phyloP scores from a whole-genome alignment of 2,113 vertebrate genomes.

The Burhinus oedicnemus region DNA sequence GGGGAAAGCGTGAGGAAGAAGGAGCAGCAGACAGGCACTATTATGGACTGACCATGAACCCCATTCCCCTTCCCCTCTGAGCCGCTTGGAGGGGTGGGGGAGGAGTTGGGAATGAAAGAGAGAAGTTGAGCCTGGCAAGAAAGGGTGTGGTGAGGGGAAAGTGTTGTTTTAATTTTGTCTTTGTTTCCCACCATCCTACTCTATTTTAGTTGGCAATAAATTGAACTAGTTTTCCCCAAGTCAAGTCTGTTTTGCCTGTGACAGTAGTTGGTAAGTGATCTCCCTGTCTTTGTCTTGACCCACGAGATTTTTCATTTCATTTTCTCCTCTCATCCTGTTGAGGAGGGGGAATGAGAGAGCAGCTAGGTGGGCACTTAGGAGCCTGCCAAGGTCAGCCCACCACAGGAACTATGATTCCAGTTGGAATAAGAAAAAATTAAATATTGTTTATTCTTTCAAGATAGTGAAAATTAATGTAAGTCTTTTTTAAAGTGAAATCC shows the following conservation, averaged over 20 bases:
- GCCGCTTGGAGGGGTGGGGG: rapidly evolving
- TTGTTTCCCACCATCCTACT: not conserved
- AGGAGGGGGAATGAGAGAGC: not conserved
- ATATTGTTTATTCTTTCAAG: not conserved
- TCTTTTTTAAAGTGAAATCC: not conserved
- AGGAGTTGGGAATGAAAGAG: not conserved
- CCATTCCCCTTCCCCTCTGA: not conserved
- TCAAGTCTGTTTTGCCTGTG: not conserved
- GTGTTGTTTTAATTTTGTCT: not conserved
- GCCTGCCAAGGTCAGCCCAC: not conserved
- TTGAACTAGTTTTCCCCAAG: not conserved
- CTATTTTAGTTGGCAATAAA: not conserved
- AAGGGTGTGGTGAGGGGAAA: not conserved
- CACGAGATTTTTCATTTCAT: not conserved
- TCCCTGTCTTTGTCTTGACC: not conserved
- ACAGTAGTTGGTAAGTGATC: not conserved
- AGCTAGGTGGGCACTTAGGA: not conserved
- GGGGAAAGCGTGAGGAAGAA: not conserved
- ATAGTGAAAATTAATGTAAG: not conserved
- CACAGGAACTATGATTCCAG: not conserved
- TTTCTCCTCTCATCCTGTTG: not conserved
- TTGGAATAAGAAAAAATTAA: not conserved
- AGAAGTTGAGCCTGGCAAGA: not conserved
- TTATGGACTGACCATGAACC: not conserved
- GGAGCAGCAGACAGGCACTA: rapidly evolving